Conservation (phyloP, 2,797 vertebrate genomes). For the Alauda arvensis region DNA sequence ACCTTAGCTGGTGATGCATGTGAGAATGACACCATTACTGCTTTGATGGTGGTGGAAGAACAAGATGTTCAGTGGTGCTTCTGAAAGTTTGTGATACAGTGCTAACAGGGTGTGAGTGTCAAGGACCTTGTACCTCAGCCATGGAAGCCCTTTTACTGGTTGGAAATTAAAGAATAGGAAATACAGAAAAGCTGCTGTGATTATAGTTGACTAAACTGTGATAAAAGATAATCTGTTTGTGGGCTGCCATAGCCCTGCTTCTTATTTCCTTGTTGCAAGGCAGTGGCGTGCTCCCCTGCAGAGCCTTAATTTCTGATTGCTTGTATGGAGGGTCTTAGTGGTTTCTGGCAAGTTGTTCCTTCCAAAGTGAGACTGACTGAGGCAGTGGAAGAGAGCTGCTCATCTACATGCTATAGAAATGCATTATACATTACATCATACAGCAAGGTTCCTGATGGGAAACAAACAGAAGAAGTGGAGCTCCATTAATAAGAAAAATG, state of each 20-base stretch:
- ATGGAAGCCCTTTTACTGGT: not conserved
- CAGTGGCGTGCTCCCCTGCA: not conserved
- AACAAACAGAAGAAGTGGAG: not conserved
- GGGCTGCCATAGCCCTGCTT: not conserved
- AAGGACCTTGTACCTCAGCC: not conserved
- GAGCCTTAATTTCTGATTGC: conserved; percentile 4
- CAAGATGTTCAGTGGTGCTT: not conserved
- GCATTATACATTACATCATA: not conserved
- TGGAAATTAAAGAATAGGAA: not conserved
- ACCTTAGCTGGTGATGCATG: conserved; percentile 12
- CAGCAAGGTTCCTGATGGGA: not conserved
- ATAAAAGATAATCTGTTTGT: not conserved
- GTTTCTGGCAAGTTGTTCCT: not conserved
- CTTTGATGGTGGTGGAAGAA: not conserved
- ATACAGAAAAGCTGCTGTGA: not conserved
- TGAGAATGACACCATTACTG: not conserved
- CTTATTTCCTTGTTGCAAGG: not conserved
- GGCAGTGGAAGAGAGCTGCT: not conserved
- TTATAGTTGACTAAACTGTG: not conserved
- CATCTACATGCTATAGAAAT: not conserved
- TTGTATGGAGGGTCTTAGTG: not conserved
- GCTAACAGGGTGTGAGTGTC: not conserved
- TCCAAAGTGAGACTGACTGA: not conserved
- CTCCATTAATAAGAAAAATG: conserved; percentile 6
- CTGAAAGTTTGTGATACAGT: not conserved